Conservation (phyloP, 2,113 vertebrate genomes). For the Orcinus orca region DNA sequence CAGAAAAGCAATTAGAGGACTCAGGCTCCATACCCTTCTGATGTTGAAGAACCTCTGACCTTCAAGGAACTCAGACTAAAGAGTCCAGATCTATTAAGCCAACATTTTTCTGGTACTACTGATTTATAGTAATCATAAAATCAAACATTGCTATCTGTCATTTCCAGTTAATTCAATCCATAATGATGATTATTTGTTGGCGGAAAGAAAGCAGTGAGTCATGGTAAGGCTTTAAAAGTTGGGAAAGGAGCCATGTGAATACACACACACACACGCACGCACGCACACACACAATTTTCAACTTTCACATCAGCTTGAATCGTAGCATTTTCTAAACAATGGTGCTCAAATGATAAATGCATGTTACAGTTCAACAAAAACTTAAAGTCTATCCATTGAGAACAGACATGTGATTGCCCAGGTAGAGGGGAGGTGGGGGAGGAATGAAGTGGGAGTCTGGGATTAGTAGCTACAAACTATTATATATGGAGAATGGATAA, state of each 20-base stretch:
- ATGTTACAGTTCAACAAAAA: background rate
- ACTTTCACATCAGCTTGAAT: background rate
- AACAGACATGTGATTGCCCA: background rate
- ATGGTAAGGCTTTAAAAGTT: background rate
- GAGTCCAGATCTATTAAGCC: background rate
- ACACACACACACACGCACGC: background rate
- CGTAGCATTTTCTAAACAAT: background rate
- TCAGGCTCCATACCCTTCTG: background rate
- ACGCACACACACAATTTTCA: background rate
- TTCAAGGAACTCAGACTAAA: background rate
- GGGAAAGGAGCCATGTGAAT: background rate
- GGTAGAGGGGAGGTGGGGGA: background rate
- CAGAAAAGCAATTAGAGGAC: background rate
- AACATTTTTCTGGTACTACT: background rate
- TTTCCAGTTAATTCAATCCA: conserved; percentile 49
- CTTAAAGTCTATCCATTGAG: background rate
- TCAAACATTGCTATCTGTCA: conserved; percentile 1
- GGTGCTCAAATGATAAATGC: background rate
- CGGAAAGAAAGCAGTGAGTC: background rate
- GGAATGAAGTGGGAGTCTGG: background rate
- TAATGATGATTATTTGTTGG: background rate
- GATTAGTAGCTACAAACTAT: background rate
- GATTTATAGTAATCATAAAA: conserved; percentile 35
- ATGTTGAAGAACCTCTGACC: conserved; percentile 19
- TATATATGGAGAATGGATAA: background rate